A percentile compares a stretch with the other conserved stretches of the same genome.
phyloP scores from a whole-genome alignment of 2,797 vertebrate species.

The Kryptolebias ocellatus region DNA sequence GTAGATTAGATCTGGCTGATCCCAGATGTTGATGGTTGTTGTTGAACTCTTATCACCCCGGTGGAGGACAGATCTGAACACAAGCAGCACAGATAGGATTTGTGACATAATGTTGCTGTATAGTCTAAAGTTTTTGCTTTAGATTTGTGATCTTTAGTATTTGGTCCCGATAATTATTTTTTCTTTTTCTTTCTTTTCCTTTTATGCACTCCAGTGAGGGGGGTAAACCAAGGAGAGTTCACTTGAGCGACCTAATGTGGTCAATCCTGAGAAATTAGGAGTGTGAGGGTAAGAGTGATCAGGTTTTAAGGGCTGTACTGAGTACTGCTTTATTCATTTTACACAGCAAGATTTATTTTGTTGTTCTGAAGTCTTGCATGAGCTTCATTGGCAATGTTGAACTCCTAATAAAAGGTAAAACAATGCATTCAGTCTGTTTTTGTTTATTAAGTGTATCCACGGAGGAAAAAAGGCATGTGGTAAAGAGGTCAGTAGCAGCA shows the following conservation, averaged over 20 bases:
- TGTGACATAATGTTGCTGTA: conserved; percentile 15
- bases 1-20: conserved; percentile 1
- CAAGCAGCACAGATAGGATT: conserved; percentile 26
- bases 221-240: conserved; percentile 32
- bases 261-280: background rate
- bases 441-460: background rate
- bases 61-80: background rate
- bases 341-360: conserved; percentile 44
- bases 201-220: conserved; percentile 44
- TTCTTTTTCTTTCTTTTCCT: conserved; percentile 25
- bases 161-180: conserved; percentile 12
- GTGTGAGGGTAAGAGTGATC: background rate
- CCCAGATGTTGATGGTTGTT: background rate
- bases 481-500: background rate
- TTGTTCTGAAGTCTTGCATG: conserved; percentile 58
- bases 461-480: background rate
- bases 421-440: background rate
- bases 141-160: conserved; percentile 19
- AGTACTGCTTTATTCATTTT: conserved; percentile 21
- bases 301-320: background rate
- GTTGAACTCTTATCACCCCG: background rate
- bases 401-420: conserved; percentile 51
- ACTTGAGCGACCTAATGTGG: conserved; percentile 2
- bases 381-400: conserved; percentile 51
- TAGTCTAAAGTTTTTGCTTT: conserved; percentile 19